These are phyloP conservation scores for Alectoris magna DNA, from an alignment of 2,797 vertebrate species.

Conservation along the genomic window DNA sequence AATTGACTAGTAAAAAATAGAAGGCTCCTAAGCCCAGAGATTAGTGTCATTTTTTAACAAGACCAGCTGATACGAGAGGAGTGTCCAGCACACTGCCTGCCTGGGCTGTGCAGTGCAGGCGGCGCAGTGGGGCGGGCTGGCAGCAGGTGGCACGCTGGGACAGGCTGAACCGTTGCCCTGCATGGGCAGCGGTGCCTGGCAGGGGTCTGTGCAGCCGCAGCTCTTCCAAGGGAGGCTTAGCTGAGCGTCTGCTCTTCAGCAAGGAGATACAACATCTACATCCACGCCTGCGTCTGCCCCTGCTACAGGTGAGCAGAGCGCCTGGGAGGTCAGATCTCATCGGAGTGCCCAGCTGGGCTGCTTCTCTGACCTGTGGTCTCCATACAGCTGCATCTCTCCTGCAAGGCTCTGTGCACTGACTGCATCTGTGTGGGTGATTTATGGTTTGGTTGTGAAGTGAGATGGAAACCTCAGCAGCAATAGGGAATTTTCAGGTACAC, in stretches of 20 bases:
- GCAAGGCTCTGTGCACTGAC: neutral
- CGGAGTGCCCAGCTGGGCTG: neutral
- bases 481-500: neutral
- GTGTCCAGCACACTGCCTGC: rapidly evolving
- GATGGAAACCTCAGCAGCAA: neutral
- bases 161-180: neutral
- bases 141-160: neutral
- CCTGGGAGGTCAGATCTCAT: neutral
- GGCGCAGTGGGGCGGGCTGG: neutral
- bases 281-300: neutral
- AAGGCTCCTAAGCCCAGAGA: neutral
- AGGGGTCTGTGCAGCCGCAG: rapidly evolving
- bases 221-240: neutral
- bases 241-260: neutral
- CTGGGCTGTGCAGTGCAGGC: neutral
- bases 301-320: neutral
- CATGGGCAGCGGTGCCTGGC: neutral
- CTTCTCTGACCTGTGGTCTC: neutral
- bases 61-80: neutral
- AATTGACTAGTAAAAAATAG: neutral
- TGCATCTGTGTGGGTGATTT: neutral
- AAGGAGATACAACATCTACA: neutral
- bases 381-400: neutral
- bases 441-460: neutral
- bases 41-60: neutral